Base-by-base conservation (phyloP, 2,888 invertebrate genomes). In the Theristus sp. region DNA sequence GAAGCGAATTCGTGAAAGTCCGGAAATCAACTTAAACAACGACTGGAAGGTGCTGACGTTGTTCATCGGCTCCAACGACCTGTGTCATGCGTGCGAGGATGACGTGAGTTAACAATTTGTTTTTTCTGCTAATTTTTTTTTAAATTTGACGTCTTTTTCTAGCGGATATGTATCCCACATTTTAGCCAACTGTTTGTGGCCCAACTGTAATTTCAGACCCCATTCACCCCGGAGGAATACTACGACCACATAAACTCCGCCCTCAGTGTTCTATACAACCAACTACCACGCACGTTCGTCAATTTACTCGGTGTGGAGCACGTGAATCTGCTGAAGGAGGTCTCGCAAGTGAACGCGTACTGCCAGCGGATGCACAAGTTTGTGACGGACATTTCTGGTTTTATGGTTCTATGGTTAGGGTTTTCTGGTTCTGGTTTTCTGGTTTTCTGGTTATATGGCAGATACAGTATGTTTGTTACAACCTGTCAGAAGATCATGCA, bases 41-140 rank as follows among this genome's bases (percentile, higher is more conserved):
- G 67, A 68, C 60, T 69, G 69, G 69, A 69, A 69, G 55, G 61
- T 69, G 49, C 61, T 69, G 46, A 68, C 65, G 55, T 65, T 69
- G 29, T 69, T 69, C 64, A 69, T 69, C 54, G 69, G 69, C 20
- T 64, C 64, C 31, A 69, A 69, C 53, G 68, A 69, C 57, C 63
- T 68, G 61, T 70, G 70, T 49, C 66, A 65, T 0, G 66, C 64
- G 56, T 70, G 70, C 38, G 62, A 65, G 29, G 65, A 58, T 13
- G 17, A n/a, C 13, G 38, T 38, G 6, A 2, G 38, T 2, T 1
- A 10, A 38, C 3, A 2, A 2, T 25, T 10, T 26, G 54, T 3
- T 3, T 1, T 25, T 38, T 38, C 38, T n/a, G n/a, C n/a, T n/a
- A n/a, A n/a, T n/a, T n/a, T n/a, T n/a, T n/a, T n/a, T n/a, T n/a